Conservation (phyloP, 2,113 vertebrate species). For the Phaethon lepturus region DNA sequence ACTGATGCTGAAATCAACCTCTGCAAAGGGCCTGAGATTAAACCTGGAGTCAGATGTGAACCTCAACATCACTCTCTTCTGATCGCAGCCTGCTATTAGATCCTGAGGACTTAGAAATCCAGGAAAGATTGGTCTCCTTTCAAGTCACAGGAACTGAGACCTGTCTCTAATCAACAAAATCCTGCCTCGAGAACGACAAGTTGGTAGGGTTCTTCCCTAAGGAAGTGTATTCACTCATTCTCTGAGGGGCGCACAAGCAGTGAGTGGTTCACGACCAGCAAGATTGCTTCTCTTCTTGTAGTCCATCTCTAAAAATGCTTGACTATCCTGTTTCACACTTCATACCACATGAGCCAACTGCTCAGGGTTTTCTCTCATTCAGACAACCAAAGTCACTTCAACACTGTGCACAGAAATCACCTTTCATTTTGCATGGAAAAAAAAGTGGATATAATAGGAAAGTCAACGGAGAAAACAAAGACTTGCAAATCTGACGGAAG, state of each 20-base stretch:
- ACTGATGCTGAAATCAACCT: neutral
- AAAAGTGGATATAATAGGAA: neutral
- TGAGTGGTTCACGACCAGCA: neutral
- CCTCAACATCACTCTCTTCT: neutral
- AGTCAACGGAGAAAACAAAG: neutral
- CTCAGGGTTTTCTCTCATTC: neutral
- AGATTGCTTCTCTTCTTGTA: neutral
- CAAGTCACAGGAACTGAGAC: neutral
- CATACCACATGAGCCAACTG: neutral
- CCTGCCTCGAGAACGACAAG: neutral
- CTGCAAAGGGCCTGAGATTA: neutral
- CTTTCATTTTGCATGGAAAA: neutral
- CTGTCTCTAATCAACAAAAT: neutral
- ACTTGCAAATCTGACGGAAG: neutral
- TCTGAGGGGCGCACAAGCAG: neutral
- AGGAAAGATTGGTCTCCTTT: neutral
- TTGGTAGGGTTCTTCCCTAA: neutral
- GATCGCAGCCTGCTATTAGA: neutral
- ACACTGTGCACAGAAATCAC: neutral
- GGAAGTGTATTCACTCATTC: neutral
- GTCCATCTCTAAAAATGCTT: neutral
- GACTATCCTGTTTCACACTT: neutral
- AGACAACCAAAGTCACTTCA: neutral
- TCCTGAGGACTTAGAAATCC: neutral
- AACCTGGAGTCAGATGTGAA: neutral